Base-by-base conservation (phyloP, 2,888 invertebrate species). In the Melinopterus prodromus region DNA sequence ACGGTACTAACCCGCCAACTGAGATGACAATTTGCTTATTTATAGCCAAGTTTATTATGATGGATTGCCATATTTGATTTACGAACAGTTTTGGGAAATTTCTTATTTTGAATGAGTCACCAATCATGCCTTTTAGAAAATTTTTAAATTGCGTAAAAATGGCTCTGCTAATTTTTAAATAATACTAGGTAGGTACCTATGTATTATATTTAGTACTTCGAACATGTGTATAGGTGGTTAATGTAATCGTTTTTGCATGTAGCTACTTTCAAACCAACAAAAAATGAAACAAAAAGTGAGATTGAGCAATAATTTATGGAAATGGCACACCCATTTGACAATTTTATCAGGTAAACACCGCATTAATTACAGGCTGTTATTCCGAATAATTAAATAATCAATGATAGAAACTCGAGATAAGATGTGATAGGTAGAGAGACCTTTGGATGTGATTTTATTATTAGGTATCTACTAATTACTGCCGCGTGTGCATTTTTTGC, bases 341-440 rank as follows among this genome's bases (percentile, higher is more conserved):
- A 53, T 53, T 53, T 53, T 53, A 53, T 53, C 5, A 12, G 53
- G 53, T 53, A 53, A 53, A 53, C 12, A 53, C 53, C 53, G 53
- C 7, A 4, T 53, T 53, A 53, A 53, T 53, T 53, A 53, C 53
- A 53, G 53, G 5, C 9, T 53, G 53, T 53, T 53, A 53, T 53
- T 53, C 53, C 53, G 53, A 53, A 53, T 53, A 53, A 53, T 53
- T 53, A 53, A 53, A 53, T 53, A 53, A 53, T 53, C 53, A 53
- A 53, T 53, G 53, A 53, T 53, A 9, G 53, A 53, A 53, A 53
- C 53, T 53, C 26, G 53, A 53, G 53, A 53, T 53, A 53, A 53
- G 53, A 53, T 53, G 9, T 53, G 53, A 53, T 53, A 26, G 26
- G 1, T 26, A 26, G 26, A 26, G 26, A 53, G 53, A 53, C 53